A percentile compares a stretch with the other conserved stretches of the same genome.
Evolutionary conservation across 2,888 invertebrate genomes (phyloP).

Genomic region (Plagodis pulveraria): DNA sequence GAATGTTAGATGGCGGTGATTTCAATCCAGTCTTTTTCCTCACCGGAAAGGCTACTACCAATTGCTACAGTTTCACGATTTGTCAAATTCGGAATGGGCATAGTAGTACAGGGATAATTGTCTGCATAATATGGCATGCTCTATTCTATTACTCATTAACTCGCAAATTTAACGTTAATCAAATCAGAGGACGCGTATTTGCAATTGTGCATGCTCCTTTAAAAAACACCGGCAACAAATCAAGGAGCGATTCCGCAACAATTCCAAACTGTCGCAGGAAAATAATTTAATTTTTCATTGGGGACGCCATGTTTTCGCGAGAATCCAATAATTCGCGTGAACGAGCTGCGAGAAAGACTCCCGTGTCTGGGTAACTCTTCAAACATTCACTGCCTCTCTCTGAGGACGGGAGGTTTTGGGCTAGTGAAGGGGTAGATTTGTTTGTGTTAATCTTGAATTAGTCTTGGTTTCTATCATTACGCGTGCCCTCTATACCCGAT

Average conservation of each 20-base stretch:
- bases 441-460: too few relatives aligned
- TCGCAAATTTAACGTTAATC: too few relatives aligned
- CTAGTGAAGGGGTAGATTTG: constrained; percentile 12
- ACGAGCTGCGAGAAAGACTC: constrained; percentile 45
- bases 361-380: constrained; percentile 43
- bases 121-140: too few relatives aligned
- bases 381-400: constrained; percentile 43
- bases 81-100: too few relatives aligned
- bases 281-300: constrained; percentile 41
- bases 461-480: too few relatives aligned
- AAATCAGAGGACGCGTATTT: background rate
- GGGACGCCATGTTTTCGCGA: constrained; percentile 42
- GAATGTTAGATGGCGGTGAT: too few relatives aligned
- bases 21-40: too few relatives aligned
- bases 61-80: too few relatives aligned
- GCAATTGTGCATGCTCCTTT: background rate
- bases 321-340: constrained; percentile 53
- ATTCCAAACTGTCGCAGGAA: constrained; percentile 26
- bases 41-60: too few relatives aligned
- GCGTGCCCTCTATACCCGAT: too few relatives aligned
- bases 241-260: constrained; percentile 19
- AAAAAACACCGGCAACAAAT: constrained; percentile 29
- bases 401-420: constrained; percentile 17
- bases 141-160: too few relatives aligned
- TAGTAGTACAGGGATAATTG: too few relatives aligned